Percentiles rank a stretch among this genome's conserved stretches.
Conservation (phyloP, 2,888 invertebrate genomes). For the Sarcophaga variegata region DNA sequence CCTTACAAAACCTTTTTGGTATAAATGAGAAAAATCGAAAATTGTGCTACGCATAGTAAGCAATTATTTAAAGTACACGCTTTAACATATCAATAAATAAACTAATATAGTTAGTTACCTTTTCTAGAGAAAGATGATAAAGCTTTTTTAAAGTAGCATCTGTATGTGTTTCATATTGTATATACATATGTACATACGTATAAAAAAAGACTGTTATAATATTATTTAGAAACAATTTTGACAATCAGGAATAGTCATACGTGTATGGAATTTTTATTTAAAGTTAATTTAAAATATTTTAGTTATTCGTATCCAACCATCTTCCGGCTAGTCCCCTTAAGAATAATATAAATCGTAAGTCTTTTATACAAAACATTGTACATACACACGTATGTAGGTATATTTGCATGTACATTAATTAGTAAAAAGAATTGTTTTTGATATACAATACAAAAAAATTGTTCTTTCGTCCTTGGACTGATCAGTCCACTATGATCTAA, state of each 20-base stretch:
- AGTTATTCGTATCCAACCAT: background rate
- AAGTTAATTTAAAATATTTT: background rate
- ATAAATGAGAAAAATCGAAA: background rate
- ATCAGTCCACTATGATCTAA: too few relatives aligned
- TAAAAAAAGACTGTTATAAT: background rate
- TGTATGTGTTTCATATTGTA: background rate
- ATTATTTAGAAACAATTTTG: background rate
- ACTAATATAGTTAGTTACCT: background rate
- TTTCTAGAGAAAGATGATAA: background rate
- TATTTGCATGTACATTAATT: too few relatives aligned
- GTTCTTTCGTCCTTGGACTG: too few relatives aligned
- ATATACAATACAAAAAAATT: too few relatives aligned
- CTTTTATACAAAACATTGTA: background rate
- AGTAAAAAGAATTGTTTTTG: too few relatives aligned
- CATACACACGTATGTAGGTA: background rate
- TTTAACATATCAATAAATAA: background rate
- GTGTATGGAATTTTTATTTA: background rate
- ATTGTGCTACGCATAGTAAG: constrained; percentile 14
- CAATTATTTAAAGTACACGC: background rate
- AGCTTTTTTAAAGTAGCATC: background rate
- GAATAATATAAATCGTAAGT: background rate
- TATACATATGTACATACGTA: constrained; percentile 7
- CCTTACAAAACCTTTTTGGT: constrained; percentile 26
- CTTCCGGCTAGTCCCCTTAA: background rate
- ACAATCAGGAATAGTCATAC: background rate